phyloP scores from a whole-genome alignment of 2,113 vertebrate genomes.

The Dromas ardeola region DNA sequence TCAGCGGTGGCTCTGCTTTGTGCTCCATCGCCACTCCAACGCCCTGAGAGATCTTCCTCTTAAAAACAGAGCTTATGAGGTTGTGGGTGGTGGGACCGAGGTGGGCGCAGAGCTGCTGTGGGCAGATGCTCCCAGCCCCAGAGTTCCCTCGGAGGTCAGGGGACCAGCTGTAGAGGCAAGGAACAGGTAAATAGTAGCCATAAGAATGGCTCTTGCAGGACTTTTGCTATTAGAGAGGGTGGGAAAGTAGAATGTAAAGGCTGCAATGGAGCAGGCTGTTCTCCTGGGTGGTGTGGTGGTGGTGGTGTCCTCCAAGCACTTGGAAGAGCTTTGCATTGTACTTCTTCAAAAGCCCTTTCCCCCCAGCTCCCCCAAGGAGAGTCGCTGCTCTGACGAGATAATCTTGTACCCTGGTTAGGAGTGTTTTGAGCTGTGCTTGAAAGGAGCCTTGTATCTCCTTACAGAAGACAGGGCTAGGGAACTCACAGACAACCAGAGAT shows the following conservation, averaged over 20 bases:
- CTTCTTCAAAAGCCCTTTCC: not conserved
- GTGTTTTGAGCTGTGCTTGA: not conserved
- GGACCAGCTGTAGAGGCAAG: not conserved
- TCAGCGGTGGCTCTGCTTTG: not conserved
- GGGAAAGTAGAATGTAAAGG: not conserved
- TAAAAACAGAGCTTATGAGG: not conserved
- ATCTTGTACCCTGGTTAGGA: not conserved
- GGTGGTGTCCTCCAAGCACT: not conserved
- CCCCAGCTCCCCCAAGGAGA: rapidly evolving
- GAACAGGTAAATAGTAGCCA: not conserved
- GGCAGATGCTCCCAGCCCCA: not conserved
- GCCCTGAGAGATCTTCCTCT: not conserved
- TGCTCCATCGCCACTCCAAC: not conserved
- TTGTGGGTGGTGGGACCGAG: not conserved
- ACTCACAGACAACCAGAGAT: not conserved
- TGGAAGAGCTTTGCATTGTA: not conserved
- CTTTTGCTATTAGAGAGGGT: not conserved
- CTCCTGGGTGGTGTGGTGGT: not conserved
- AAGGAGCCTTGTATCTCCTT: not conserved
- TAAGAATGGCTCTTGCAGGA: not conserved
- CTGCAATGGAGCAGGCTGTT: not conserved
- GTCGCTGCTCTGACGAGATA: not conserved
- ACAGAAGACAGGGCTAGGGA: not conserved
- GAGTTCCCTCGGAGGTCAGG: not conserved
- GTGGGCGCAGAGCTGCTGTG: not conserved